phyloP scores from a whole-genome alignment of 1,140 invertebrate species.

The Piezodorus guildinii region DNA sequence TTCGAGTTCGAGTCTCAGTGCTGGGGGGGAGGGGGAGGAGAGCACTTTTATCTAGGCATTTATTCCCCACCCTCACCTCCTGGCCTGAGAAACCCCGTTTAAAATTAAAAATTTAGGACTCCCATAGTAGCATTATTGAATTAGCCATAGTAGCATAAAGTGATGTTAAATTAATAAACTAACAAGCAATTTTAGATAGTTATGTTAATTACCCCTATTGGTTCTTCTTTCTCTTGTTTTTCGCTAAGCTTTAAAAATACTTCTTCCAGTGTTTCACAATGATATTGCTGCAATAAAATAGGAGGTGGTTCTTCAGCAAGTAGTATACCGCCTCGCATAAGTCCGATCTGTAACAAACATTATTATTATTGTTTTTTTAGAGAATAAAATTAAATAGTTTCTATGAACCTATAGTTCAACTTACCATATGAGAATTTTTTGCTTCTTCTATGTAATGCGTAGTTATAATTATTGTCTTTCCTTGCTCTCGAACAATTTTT shows the following conservation, averaged over 20 bases:
- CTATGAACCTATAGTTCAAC: slow-evolving; percentile 14
- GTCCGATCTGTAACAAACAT: slow-evolving; percentile 38
- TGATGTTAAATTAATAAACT: too few relatives aligned
- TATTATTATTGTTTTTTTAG: neutral
- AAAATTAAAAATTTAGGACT: too few relatives aligned
- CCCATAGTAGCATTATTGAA: too few relatives aligned
- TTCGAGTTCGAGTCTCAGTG: too few relatives aligned
- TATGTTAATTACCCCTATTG: neutral
- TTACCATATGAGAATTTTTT: slow-evolving; percentile 67
- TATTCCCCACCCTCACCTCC: too few relatives aligned
- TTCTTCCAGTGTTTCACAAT: slow-evolving; percentile 42
- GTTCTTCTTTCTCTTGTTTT: slow-evolving; percentile 21
- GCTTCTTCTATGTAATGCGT: slow-evolving; percentile 94
- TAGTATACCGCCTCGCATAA: slow-evolving; percentile 48
- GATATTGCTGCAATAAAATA: slow-evolving; percentile 36
- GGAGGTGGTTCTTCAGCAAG: slow-evolving; percentile 46
- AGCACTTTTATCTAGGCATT: too few relatives aligned
- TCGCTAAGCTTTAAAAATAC: slow-evolving; percentile 45
- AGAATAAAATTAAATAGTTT: neutral
- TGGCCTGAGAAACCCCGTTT: too few relatives aligned
- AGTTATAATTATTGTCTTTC: slow-evolving; percentile 72
- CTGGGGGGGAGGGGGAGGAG: too few relatives aligned
- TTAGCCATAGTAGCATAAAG: too few relatives aligned
- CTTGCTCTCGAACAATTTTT: slow-evolving; percentile 52
- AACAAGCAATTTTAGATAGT: too few relatives aligned